Evolutionary conservation across 2,113 vertebrate species (phyloP), one percentile per base, ranked within the genome.

Genomic region (Zosterops japonicus): DNA sequence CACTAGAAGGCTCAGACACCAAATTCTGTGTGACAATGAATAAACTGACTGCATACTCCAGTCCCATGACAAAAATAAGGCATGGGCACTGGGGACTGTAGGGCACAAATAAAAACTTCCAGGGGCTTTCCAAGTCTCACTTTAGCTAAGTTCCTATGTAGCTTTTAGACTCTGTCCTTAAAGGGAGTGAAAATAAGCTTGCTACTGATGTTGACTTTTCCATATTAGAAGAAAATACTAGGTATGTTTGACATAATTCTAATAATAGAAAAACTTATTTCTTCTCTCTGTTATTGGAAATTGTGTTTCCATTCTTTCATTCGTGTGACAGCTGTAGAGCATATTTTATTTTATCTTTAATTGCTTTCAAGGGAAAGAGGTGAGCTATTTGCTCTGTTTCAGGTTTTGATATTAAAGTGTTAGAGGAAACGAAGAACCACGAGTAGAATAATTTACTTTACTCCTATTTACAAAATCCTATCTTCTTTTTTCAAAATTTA

Each of bases 281-380:
- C 23, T 86, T 83, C 42, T 49, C 80, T 67, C 65, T 75, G 36
- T 80, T 72, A 52, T 20, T 83, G 33, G 49, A 87, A 91, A 78
- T 46, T 52, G 75, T 74, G 46, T 85, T 94, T 90, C 53, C 16
- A 47, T 14, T 70, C 19, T 78, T 87, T 60, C 24, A 11, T 78
- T 80, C 47, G 4, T 72, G 41, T 49, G 25, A 85, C 25, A 79
- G 47, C 65, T 91, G 53, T 28, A 63, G 17, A 75, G 6, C 20
- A 55, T 55, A 75, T 63, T 91, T 81, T 91, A 72, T 52, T 89
- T 88, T 90, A 80, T 77, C 41, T 95, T 85, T 92, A 92, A 76
- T 85, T 90, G 74, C 42, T 81, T 94, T 89, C 39, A 77, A 61
- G 63, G 23, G 35, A 89, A 84, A 74, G 50, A 84, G 8, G 29